Base-by-base conservation (phyloP, 2,113 vertebrate species). In the Mesitornis unicolor region DNA sequence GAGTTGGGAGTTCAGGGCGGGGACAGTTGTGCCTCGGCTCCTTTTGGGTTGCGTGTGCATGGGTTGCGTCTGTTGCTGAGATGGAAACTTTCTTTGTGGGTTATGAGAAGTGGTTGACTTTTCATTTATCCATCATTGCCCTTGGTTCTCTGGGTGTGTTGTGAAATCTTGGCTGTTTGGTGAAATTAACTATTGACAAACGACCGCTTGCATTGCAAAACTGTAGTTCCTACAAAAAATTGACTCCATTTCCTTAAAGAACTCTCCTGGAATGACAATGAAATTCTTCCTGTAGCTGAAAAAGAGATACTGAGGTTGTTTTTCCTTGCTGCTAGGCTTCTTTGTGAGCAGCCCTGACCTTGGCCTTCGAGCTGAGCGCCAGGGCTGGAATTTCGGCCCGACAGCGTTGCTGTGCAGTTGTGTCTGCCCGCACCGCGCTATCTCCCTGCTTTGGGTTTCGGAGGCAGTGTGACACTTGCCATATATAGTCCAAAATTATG, bases 321-420 rank as follows among this genome's bases (percentile, higher is more conserved):
- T 95, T 51, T 45, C n/a, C 93, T 59, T 67, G 16, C 50, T 8
- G 50, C 48, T n/a, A n/a, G n/a, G 48, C 26, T 8, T 13, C 75
- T 36, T 4, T 14, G 63, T 35, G 75, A 21, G 89, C 47, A 56
- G 70, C 59, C 13, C 33, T 59, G 95, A 76, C 96, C 93, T 97
- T 98, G 95, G 74, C 94, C 95, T 96, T 89, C 20, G 38, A 63
- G 61, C 68, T 3, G 6, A 10, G 65, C 6, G 19, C 88, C 10
- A 3, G 64, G 35, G 54, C 86, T 91, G 94, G 90, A 97, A 93
- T 85, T 38, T 78, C 69, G 59, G 51, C 47, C 83, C 15, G 17
- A 90, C 89, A 86, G 97, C 84, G 35, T 38, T 31, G 28, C 26
- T n/a, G 26, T 84, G 26, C 89, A 81, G 95, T 96, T 98, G 69